Base-by-base conservation (phyloP, 92 coral and sea anemone species). In the Scolanthus callimorphus region DNA sequence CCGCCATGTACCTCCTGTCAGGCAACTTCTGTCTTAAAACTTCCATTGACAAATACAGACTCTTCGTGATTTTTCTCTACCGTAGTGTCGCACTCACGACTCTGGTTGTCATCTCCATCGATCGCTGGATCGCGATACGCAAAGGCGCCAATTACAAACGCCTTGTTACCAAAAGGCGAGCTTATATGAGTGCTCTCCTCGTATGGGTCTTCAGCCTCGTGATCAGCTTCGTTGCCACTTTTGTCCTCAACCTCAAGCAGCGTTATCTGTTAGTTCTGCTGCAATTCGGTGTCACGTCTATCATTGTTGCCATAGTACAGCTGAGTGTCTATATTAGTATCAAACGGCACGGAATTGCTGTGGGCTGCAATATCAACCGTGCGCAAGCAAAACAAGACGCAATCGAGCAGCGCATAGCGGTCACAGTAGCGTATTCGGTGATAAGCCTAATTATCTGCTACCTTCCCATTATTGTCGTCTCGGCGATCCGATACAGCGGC, bases 41-140 rank as follows among this genome's bases (percentile, higher is more conserved):
- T 3, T 55, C 59, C 19, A 28, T 60, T 12, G 57, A 71, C 12
- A 28, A 25, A 23, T 29, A 34, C 20, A 29, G 78, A 28, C 10
- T 29, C 17, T 71, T 59, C 29, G 30, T 51, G 2, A 71, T 71
- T 28, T 56, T 59, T 26, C 23, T 71, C 20, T 71, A 71, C 55
- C 68, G 70, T 4, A 59, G 69, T 25, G 67, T 71, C 10, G 59
- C 78, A 11, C 30, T 71, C 11, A 59, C 78, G 27, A 71, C 78
- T 1, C 39, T 71, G 67, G 78, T 62, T 3, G 30, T 71, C 24
- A 60, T 71, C 17, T 59, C 69, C 2, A 23, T 61, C 12, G 78
- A 71, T 31, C 66, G 78, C 10, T 60, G 50, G 61, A 17, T 71
- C 11, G 78, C 78, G 1, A 34, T 71, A 11, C 27, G 50, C 23